These are phyloP conservation scores for Alcedo atthis DNA, from an alignment of 2,797 vertebrate species.

Conservation along the genomic window DNA sequence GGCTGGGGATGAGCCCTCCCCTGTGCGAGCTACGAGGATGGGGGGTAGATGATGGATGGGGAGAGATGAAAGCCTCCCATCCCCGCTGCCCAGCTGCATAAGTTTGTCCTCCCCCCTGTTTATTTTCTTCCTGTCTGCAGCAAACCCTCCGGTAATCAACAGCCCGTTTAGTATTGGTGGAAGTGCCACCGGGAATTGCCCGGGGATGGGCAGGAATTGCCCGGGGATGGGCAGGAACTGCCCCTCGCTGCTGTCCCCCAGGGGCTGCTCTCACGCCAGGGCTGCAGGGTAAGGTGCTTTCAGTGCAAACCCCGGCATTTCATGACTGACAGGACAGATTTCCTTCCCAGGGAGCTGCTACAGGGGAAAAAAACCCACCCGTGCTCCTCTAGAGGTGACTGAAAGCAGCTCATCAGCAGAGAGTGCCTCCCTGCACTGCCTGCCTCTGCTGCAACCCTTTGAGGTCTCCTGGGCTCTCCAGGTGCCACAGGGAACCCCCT, in stretches of 20 bases:
- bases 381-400: neutral
- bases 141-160: neutral
- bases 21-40: accelerated
- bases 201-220: neutral
- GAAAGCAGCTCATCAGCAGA: neutral
- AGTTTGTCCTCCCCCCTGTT: neutral
- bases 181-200: neutral
- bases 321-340: accelerated
- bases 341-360: neutral
- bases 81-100: neutral
- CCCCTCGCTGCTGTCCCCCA: neutral
- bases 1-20: neutral
- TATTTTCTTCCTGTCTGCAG: slow-evolving; percentile 19
- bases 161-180: neutral
- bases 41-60: neutral
- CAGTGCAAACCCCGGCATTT: neutral
- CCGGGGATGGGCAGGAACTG: neutral
- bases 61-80: neutral
- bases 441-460: accelerated
- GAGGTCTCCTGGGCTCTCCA: neutral
- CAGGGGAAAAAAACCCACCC: accelerated
- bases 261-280: neutral
- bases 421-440: accelerated
- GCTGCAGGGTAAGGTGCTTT: neutral
- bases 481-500: accelerated